These are phyloP conservation scores for Drepanosiphum platanoidis DNA, from an alignment of 2,888 invertebrate genomes.

Conservation along the genomic window DNA sequence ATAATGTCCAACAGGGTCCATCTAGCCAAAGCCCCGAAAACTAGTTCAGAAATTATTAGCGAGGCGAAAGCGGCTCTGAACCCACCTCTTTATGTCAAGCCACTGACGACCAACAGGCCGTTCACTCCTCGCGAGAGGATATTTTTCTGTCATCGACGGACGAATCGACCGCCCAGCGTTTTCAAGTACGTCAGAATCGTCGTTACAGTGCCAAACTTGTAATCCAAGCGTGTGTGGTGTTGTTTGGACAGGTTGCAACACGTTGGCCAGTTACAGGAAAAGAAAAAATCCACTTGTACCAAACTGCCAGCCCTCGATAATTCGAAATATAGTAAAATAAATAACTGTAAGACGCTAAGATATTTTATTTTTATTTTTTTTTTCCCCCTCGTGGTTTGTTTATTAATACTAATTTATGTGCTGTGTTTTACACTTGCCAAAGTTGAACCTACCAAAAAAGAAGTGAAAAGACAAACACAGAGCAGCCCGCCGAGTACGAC, in stretches of 20 bases:
- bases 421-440: background rate
- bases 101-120: constrained; percentile 82
- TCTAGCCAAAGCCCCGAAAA: constrained; percentile 69
- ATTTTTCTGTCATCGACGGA: constrained; percentile 75
- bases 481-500: constrained; percentile 11
- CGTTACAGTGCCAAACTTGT: constrained; percentile 64
- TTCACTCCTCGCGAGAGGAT: constrained; percentile 85
- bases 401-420: background rate
- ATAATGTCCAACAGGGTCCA: constrained; percentile 64
- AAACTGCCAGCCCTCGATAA: constrained; percentile 50
- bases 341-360: constrained; percentile 34
- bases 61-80: constrained; percentile 76
- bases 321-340: constrained; percentile 27
- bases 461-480: constrained; percentile 36
- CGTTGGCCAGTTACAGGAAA: constrained; percentile 70
- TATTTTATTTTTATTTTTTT: too few species aligned
- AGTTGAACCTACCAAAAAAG: constrained; percentile 20
- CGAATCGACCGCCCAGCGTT: constrained; percentile 78
- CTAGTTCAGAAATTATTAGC: constrained; percentile 83
- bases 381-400: background rate
- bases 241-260: constrained; percentile 74
- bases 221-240: background rate
- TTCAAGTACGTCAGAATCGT: constrained; percentile 74
- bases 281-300: constrained; percentile 38
- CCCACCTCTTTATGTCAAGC: constrained; percentile 66